Conservation (phyloP, 2,113 vertebrate genomes). For the Climacteris rufus region DNA sequence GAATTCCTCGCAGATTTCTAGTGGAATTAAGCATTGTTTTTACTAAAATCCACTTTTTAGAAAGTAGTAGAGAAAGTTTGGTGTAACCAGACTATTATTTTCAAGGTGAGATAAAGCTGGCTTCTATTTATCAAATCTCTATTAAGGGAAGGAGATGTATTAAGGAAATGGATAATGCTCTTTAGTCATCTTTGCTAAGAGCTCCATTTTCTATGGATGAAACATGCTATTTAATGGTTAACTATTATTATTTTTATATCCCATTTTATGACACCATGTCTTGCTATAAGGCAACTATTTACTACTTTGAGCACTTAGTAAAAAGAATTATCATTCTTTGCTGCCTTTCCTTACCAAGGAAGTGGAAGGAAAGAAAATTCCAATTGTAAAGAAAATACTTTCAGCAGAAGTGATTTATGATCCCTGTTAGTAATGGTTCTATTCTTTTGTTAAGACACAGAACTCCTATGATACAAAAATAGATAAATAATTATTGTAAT, state of each 20-base stretch:
- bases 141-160: neutral
- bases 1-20: neutral
- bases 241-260: conserved; percentile 29
- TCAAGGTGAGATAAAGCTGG: neutral
- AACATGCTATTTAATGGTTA: conserved; percentile 21
- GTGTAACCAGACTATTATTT: neutral
- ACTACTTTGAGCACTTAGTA: neutral
- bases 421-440: neutral
- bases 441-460: neutral
- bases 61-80: neutral
- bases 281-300: conserved; percentile 24
- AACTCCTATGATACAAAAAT: neutral
- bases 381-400: neutral
- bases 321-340: neutral
- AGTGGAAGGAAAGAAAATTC: neutral
- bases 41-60: neutral
- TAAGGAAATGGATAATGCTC: neutral
- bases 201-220: conserved; percentile 3
- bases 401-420: neutral
- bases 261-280: conserved; percentile 3
- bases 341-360: neutral
- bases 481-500: neutral
- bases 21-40: neutral
- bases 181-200: conserved; percentile 26
- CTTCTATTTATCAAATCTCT: neutral